Evolutionary conservation across 2,888 invertebrate species (phyloP).

Genomic region (Ochropleura leucogaster): DNA sequence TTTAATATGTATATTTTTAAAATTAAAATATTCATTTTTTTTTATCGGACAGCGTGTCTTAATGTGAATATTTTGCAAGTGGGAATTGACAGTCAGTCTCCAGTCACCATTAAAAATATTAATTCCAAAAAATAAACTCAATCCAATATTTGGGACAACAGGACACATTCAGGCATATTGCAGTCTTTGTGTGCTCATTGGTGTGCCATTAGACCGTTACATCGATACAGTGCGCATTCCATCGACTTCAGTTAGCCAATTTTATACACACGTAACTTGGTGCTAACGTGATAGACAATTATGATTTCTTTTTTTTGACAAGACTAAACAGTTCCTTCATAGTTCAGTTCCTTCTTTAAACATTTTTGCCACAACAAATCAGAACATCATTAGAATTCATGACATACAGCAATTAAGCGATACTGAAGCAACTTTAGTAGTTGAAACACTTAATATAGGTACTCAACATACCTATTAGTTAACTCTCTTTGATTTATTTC

Average conservation of each 20-base stretch:
- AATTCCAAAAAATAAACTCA: not conserved
- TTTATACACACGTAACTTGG: not conserved
- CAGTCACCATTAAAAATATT: not conserved
- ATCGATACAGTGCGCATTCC: not conserved
- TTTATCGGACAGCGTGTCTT: not conserved
- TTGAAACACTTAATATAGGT: slow-evolving; percentile 35
- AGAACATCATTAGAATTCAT: slow-evolving; percentile 39
- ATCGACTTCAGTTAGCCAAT: not conserved
- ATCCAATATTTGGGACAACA: not conserved
- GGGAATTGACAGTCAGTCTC: not conserved
- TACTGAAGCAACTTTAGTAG: slow-evolving; percentile 18
- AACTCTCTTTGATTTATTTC: slow-evolving; percentile 43
- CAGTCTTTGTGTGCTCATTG: not conserved
- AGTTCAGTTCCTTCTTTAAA: slow-evolving; percentile 23
- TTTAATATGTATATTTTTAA: not conserved
- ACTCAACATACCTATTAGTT: slow-evolving; percentile 33
- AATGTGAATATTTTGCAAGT: not conserved
- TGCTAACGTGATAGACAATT: not conserved
- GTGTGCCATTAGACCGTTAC: not conserved
- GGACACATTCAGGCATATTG: not conserved
- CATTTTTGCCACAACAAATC: slow-evolving; percentile 25
- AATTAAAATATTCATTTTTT: not conserved
- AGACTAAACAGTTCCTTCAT: slow-evolving; percentile 13
- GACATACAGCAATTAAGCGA: slow-evolving; percentile 38
- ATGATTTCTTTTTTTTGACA: slow-evolving; percentile 16